Base-by-base conservation (phyloP, 1,140 invertebrate species). In the Neodiprion lecontei region DNA sequence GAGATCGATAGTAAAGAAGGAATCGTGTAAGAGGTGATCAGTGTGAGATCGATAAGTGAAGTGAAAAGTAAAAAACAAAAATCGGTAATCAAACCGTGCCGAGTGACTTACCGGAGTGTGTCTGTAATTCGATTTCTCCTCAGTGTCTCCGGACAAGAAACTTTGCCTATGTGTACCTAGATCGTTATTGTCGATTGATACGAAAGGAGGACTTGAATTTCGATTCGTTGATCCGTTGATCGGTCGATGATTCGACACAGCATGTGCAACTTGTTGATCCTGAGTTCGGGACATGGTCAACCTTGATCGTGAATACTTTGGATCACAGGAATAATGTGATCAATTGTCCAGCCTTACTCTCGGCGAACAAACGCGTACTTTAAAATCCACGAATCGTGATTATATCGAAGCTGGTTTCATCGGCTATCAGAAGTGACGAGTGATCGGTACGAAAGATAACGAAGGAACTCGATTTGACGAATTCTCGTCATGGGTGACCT, bases 401-500 rank as follows among this genome's bases (percentile, higher is more conserved):
- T 21, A 40, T 5, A 40, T 40, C 28, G 28, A 40, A 40, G 28
- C 28, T 40, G 28, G 1, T 40, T 40, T 0, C 28, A 40, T 5
- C 1, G 5, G 28, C 28, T 40, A 40, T 5, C 28, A 5, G 28
- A 40, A 40, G 28, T 40, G 28, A 40, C 5, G 5, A 40, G 28
- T 73, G 74, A 75, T 75, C 73, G 66, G 77, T 67, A 21, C 67
- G 11, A 73, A 72, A 66, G 21, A 65, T 75, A 70, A 77, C 67
- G 40, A 80, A 70, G 65, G 17, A n/a, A 74, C 28, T 66, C 65
- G 79, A 78, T 74, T 77, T 48, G 68, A 48, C 40, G 40, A 65
- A 73, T 75, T 67, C 74, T 73, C 74, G 75, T 23, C 17, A 88
- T 88, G 87, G 87, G 87, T 23, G 87, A 88, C 73, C 83, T 89